phyloP scores from a whole-genome alignment of 2,113 vertebrate species.

The Dascyllus trimaculatus region DNA sequence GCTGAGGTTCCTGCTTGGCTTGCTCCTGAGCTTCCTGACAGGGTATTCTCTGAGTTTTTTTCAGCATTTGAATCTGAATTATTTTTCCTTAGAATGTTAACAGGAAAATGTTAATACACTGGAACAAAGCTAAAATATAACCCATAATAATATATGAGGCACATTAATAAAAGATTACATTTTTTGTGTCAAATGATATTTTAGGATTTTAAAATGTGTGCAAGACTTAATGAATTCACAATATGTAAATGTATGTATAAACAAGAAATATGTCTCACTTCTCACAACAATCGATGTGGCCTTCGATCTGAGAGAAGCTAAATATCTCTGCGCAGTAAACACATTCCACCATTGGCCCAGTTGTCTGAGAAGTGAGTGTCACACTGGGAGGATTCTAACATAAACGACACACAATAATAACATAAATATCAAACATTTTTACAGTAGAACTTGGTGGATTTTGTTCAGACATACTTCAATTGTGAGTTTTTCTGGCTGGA shows the following conservation, averaged over 20 bases:
- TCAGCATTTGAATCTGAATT: background rate
- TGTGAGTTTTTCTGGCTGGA: background rate
- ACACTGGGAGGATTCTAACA: background rate
- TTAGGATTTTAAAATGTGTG: background rate
- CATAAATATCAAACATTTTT: background rate
- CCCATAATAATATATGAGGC: background rate
- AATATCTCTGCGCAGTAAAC: constrained; percentile 3
- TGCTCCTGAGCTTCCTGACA: background rate
- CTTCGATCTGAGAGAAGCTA: background rate
- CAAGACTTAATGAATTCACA: background rate
- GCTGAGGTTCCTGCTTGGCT: constrained; percentile 1
- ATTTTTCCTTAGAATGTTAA: constrained; percentile 4
- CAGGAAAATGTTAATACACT: constrained; percentile 7
- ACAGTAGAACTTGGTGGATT: background rate
- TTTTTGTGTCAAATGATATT: background rate
- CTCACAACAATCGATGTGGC: constrained; percentile 2
- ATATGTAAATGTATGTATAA: too few species aligned
- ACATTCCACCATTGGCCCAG: background rate
- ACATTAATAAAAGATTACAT: background rate
- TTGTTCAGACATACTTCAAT: background rate
- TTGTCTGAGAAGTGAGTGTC: background rate
- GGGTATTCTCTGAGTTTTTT: background rate
- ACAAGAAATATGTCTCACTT: constrained; percentile 3
- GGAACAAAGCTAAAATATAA: background rate
- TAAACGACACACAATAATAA: background rate